Evolutionary conservation across 2,797 vertebrate species (phyloP).

Genomic region (Mus minutoides): DNA sequence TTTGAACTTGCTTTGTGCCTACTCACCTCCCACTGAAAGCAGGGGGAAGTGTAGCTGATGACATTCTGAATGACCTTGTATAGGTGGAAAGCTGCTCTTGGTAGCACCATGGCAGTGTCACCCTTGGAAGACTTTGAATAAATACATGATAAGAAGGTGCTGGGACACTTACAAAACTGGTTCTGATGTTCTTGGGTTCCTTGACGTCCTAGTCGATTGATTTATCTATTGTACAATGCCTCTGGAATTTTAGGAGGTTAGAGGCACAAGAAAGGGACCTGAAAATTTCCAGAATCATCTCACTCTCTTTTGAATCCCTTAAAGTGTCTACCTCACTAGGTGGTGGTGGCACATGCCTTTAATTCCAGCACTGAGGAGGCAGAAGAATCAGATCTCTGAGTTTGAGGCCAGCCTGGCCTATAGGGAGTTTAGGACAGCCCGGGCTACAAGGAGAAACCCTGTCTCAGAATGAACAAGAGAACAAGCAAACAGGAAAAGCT

Average conservation of each 20-base stretch:
- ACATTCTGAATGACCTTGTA: slow-evolving; percentile 27
- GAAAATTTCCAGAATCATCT: neutral
- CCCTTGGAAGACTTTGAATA: slow-evolving; percentile 14
- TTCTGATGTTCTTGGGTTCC: neutral
- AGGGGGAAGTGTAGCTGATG: neutral
- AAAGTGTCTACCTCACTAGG: neutral
- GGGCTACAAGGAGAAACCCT: neutral
- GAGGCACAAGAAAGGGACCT: neutral
- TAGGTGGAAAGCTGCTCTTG: neutral
- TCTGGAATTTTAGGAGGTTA: slow-evolving; percentile 11
- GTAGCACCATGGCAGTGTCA: neutral
- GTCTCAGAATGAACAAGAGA: neutral
- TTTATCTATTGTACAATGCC: neutral
- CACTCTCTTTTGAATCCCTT: neutral
- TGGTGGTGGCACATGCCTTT: neutral
- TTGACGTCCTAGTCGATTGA: neutral
- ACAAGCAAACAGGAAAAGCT: neutral
- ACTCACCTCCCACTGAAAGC: slow-evolving; percentile 30
- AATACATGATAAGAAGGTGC: neutral
- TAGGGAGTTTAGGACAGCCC: neutral
- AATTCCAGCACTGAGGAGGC: neutral
- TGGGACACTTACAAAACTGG: neutral
- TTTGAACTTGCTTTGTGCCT: slow-evolving; percentile 74
- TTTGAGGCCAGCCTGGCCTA: neutral
- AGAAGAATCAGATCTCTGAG: neutral